Base-by-base conservation (phyloP, 1,140 invertebrate genomes). In the Delia radicum region DNA sequence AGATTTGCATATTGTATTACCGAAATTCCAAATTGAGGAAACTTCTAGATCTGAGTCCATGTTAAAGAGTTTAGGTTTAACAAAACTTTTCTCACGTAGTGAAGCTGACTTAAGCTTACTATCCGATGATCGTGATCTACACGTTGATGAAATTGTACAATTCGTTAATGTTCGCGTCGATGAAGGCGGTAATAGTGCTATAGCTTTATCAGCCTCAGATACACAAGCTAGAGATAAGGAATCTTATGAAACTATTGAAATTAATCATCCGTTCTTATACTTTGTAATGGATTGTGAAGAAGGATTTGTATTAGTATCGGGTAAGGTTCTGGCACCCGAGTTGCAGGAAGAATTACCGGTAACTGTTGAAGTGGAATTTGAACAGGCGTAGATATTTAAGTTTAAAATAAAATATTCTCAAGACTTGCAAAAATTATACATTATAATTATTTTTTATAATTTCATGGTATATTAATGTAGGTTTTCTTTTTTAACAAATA, bases 241-340 rank as follows among this genome's bases (percentile, higher is more conserved):
- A 63, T 62, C 77, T 79, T n/a, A 86, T 80, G 77, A 86, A 77
- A 77, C 78, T 13, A 91, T 93, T 80, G 85, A 81, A 63, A 89
- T 90, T 2, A 89, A 93, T 75, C 90, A 89, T 78, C 92, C 92
- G 0, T 93, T 93, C 81, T 79, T 92, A 12, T 93, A 92, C 81
- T 90, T 91, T 79, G 90, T 94, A 28, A 80, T 90, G 15, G 91
- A 94, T 77, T 88, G 87, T 46, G 81, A 88, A 42, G 89, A 90
- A 69, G 88, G 90, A 29, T 87, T 92, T 7, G 87, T 93, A 2
- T 87, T 91, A 6, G 91, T 92, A 74, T 88, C 89, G 4, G 92
- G 92, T 73, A 91, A 90, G 80, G 79, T 91, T 26, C 87, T 85
- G 71, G 87, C 90, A 21, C 87, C 87, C 2, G 82, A 84, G 69